Conservation (phyloP, 2,113 vertebrate species). For the Holacanthus passer region DNA sequence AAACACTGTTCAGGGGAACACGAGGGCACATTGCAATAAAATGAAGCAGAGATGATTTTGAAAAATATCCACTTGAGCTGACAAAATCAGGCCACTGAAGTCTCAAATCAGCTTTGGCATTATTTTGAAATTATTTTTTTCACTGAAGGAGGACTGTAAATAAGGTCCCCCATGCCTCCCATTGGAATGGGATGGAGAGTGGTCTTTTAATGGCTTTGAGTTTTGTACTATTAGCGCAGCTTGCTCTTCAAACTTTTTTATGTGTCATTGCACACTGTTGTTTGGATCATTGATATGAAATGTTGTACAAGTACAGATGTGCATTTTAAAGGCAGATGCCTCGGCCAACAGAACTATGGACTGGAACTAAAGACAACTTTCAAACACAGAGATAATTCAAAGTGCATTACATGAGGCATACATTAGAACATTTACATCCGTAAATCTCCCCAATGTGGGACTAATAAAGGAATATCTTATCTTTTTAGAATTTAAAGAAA, state of each 20-base stretch:
- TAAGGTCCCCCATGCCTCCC: background rate
- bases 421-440: background rate
- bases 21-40: background rate
- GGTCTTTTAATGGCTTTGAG: background rate
- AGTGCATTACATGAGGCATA: background rate
- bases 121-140: background rate
- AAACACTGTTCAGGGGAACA: background rate
- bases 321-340: background rate
- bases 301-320: background rate
- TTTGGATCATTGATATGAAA: slow-evolving; percentile 11
- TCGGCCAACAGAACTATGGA: background rate
- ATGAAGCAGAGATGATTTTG: background rate
- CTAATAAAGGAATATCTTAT: no score
- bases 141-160: background rate
- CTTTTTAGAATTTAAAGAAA: no score
- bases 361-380: background rate
- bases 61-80: background rate
- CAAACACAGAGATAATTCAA: background rate
- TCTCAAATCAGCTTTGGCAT: background rate
- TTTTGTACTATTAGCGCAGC: background rate
- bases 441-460: no score
- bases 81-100: background rate
- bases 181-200: background rate
- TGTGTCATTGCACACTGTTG: background rate
- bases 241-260: background rate